Conservation (phyloP, 2,888 invertebrate species). For the Autographa gamma region DNA sequence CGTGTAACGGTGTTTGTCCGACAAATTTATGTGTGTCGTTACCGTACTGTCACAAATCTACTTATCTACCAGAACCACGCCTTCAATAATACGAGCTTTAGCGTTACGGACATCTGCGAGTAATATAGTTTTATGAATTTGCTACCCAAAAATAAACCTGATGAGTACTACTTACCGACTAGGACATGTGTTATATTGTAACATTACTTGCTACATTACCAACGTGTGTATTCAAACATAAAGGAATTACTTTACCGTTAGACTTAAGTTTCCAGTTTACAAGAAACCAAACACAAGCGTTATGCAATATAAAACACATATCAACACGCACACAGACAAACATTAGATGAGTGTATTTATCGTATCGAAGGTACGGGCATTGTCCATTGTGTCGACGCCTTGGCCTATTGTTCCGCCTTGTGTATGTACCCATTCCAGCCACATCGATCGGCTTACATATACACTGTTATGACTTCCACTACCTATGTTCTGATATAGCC, state of each 20-base stretch:
- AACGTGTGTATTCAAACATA: constrained; percentile 4
- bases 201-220: neutral
- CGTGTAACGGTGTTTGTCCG: constrained; percentile 84
- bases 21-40: constrained; percentile 85
- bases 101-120: constrained; percentile 76
- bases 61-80: constrained; percentile 87
- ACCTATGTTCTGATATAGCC: constrained; percentile 64
- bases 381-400: constrained; percentile 87
- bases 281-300: constrained; percentile 62
- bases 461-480: constrained; percentile 76
- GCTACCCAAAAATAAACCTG: constrained; percentile 48
- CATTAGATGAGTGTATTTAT: constrained; percentile 81
- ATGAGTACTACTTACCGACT: constrained; percentile 15
- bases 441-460: constrained; percentile 77
- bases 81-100: constrained; percentile 75
- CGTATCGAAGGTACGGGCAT: constrained; percentile 81
- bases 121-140: constrained; percentile 58
- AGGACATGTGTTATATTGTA: constrained; percentile 4
- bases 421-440: constrained; percentile 72
- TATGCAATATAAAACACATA: constrained; percentile 74
- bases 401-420: constrained; percentile 81
- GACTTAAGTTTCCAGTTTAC: constrained; percentile 48
- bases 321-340: constrained; percentile 75
- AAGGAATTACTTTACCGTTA: constrained; percentile 40
- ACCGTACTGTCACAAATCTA: constrained; percentile 86